These are phyloP conservation scores for Girardia tigrina DNA, from an alignment of 2,888 invertebrate species.

Conservation along the genomic window DNA sequence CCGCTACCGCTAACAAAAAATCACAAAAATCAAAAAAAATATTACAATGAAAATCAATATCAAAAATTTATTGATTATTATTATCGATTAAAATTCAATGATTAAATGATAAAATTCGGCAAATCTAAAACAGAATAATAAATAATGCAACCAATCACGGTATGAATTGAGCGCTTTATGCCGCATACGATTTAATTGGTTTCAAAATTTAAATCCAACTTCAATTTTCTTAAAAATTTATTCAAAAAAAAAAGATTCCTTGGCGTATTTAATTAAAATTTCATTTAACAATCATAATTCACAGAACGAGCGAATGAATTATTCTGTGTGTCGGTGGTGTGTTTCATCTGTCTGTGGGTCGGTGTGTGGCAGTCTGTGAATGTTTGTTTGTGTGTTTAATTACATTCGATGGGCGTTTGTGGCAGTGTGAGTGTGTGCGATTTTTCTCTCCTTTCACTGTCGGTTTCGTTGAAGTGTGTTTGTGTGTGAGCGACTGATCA, in stretches of 20 bases:
- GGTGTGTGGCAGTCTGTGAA: too few species aligned
- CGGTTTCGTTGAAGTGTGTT: not conserved
- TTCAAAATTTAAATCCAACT: not conserved
- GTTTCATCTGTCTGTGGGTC: too few species aligned
- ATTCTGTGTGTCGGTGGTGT: not conserved
- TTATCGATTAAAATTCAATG: too few species aligned
- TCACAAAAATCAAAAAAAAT: too few species aligned
- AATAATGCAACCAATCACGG: not conserved
- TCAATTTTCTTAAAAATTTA: not conserved
- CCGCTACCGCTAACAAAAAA: too few species aligned
- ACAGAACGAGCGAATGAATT: not conserved
- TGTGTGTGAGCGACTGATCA: not conserved
- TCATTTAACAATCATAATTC: not conserved
- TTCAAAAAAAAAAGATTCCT: slow-evolving; percentile 1
- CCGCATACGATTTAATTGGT: slow-evolving; percentile 6
- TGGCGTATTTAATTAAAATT: slow-evolving; percentile 23
- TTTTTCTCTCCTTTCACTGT: not conserved
- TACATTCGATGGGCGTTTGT: not conserved
- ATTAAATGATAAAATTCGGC: not conserved
- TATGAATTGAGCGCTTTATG: not conserved
- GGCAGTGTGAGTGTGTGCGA: not conserved
- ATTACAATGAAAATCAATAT: too few species aligned
- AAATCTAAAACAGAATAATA: not conserved
- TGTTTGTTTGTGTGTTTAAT: slow-evolving; percentile 12
- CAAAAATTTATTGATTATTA: too few species aligned